Evolutionary conservation across 2,113 vertebrate species (phyloP), one percentile per base, ranked within the genome.

Genomic region (Eurypyga helias): DNA sequence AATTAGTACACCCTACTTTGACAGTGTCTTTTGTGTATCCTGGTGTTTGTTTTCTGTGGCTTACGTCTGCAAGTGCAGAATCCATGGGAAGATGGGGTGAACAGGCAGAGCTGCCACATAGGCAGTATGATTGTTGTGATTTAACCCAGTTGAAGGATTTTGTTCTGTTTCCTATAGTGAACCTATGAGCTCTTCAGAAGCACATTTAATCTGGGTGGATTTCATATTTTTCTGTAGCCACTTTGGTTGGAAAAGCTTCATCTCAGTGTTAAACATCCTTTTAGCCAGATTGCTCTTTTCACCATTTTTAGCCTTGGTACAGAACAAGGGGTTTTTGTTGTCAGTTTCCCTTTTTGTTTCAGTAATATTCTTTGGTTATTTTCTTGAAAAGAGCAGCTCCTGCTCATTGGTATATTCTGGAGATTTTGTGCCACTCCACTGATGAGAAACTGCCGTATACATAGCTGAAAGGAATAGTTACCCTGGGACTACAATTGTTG

Each of bases 121-220:
- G 4, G 9, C 0, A 1, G 10, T 43, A 21, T 0, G 3, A 4
- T 19, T 73, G 12, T 43, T 10, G 26, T 77, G 13, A 24, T 86
- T 86, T 94, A 58, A 20, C 8, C 16, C 11, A 34, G 10, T 5
- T 52, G n/a, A 83, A 43, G 16, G 65, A 13, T 11, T 38, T n/a
- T 89, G 7, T 33, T 71, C 6, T 65, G 11, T 89, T 86, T 69
- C 21, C 29, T 58, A 11, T 73, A 26, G 8, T 2, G 6, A 81
- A 29, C 1, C 43, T 57, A 45, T 2, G 12, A 86, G 4, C 11
- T 13, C 6, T 91, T 83, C 45, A 64, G 36, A 83, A 92, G 13
- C 8, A 23, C 4, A 64, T 20, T 55, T 46, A 51, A 18, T 83
- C 17, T 34, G 4, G 1, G 7, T 3, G 7, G 2, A 19, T 61